Conservation (phyloP, 1,140 invertebrate species). For the Drosophila insularis region DNA sequence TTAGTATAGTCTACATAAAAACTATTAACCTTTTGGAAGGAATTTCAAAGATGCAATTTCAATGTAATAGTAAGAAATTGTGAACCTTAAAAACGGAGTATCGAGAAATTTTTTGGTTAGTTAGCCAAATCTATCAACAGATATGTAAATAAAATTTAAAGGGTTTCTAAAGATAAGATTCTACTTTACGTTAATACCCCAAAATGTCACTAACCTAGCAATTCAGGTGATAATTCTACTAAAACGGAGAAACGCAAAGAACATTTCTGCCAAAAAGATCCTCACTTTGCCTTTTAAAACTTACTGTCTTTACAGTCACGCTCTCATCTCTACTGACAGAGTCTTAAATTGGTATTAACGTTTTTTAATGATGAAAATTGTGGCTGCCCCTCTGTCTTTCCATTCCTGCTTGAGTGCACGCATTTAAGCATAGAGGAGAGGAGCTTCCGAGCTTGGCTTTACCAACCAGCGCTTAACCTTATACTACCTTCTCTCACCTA, state of each 20-base stretch:
- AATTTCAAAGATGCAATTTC: not conserved
- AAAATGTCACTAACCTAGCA: no score
- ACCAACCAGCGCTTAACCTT: not conserved
- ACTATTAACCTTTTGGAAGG: not conserved
- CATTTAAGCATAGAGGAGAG: constrained; percentile 31
- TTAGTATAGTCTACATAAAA: no score
- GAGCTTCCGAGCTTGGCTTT: not conserved
- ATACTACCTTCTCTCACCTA: constrained; percentile 13
- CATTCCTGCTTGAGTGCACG: constrained; percentile 43
- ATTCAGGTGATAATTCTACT: not conserved
- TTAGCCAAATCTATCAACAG: no score
- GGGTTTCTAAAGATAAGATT: no score
- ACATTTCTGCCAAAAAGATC: no score
- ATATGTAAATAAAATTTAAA: no score
- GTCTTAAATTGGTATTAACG: constrained; percentile 76
- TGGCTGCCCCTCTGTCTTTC: not conserved
- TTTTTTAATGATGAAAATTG: constrained; percentile 72
- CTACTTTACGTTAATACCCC: no score
- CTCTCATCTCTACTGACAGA: constrained; percentile 45
- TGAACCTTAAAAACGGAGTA: no score
- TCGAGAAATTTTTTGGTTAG: no score
- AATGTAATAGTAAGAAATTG: not conserved
- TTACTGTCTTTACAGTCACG: not conserved
- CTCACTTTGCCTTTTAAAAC: no score
- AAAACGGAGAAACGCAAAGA: not conserved